phyloP scores from a whole-genome alignment of 1,140 invertebrate genomes.

The Anoplolepis gracilipes region DNA sequence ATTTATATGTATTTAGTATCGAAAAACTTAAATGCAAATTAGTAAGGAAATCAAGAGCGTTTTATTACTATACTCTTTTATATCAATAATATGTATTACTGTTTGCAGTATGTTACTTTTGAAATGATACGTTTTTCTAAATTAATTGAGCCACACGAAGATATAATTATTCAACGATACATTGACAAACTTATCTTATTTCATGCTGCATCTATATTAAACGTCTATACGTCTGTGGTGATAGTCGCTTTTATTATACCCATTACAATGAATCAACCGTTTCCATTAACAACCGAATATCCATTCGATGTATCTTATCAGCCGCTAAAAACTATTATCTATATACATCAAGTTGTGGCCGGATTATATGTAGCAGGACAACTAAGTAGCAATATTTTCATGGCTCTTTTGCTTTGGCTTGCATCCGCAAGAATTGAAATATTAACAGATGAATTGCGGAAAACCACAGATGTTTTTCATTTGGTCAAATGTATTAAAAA shows the following conservation, averaged over 20 bases:
- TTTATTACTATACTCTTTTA: background rate
- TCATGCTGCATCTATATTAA: slow-evolving; percentile 39
- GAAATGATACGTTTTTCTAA: background rate
- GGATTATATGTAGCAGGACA: background rate
- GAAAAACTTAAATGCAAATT: background rate
- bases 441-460: slow-evolving; percentile 10
- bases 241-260: slow-evolving; percentile 47
- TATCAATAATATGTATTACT: background rate
- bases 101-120: slow-evolving; percentile 13
- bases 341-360: slow-evolving; percentile 7
- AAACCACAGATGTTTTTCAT: background rate
- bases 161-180: slow-evolving; percentile 4
- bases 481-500: slow-evolving; percentile 38
- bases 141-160: background rate
- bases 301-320: slow-evolving; percentile 35
- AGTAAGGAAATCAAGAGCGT: background rate
- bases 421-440: slow-evolving; percentile 53
- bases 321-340: slow-evolving; percentile 5
- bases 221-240: slow-evolving; percentile 55
- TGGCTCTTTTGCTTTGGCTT: slow-evolving; percentile 39
- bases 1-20: background rate
- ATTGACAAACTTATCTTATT: slow-evolving; percentile 29
- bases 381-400: background rate
- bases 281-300: background rate
- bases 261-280: slow-evolving; percentile 32